phyloP scores from a whole-genome alignment of 92 coral and sea anemone species.

The Paragorgia papillata region DNA sequence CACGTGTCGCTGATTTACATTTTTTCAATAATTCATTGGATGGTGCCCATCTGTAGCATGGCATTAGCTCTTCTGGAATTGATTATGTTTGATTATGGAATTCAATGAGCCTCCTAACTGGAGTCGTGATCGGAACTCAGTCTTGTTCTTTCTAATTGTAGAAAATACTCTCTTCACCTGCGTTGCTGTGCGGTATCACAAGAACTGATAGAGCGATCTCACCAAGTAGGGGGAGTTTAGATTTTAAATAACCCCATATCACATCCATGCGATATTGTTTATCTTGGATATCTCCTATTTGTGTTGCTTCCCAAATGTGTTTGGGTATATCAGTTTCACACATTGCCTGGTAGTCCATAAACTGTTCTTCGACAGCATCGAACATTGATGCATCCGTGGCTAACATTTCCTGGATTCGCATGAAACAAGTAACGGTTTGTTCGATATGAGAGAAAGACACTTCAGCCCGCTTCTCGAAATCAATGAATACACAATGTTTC shows the following conservation, averaged over 20 bases:
- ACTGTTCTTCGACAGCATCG: slow-evolving; percentile 49
- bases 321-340: slow-evolving; percentile 40
- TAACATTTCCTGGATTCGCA: slow-evolving; percentile 35
- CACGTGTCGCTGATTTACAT: slow-evolving; percentile 46
- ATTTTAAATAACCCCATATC: slow-evolving; percentile 36
- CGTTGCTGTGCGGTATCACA: slow-evolving; percentile 16
- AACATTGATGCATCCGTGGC: slow-evolving; percentile 29
- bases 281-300: background rate
- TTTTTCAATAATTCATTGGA: slow-evolving; percentile 50
- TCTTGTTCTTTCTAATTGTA: slow-evolving; percentile 40
- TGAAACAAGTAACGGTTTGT: slow-evolving; percentile 28
- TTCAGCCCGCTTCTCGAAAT: slow-evolving; percentile 37
- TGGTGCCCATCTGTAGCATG: slow-evolving; percentile 51
- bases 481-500: slow-evolving; percentile 61
- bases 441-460: slow-evolving; percentile 46
- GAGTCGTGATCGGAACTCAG: slow-evolving; percentile 36
- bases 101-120: slow-evolving; percentile 24
- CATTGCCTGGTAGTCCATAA: slow-evolving; percentile 53
- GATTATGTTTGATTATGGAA: slow-evolving; percentile 44
- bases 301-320: slow-evolving; percentile 22
- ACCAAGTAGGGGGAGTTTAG: slow-evolving; percentile 2
- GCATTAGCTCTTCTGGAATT: slow-evolving; percentile 44
- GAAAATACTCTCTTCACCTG: slow-evolving; percentile 35
- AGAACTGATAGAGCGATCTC: slow-evolving; percentile 5
- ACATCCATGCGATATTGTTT: slow-evolving; percentile 42